These are phyloP conservation scores for Emydocephalus ijimae DNA, from an alignment of 2,113 vertebrate genomes.

Conservation along the genomic window DNA sequence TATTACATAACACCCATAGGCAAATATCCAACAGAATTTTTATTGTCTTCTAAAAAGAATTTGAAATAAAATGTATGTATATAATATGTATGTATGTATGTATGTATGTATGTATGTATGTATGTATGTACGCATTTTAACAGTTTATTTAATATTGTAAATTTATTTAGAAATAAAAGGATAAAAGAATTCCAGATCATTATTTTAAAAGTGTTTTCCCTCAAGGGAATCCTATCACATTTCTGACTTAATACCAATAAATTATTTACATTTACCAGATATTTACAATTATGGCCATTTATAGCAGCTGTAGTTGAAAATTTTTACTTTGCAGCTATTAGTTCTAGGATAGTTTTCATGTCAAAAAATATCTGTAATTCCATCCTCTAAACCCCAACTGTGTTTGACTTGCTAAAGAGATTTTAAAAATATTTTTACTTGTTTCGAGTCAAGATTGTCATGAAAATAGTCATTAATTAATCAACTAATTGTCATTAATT, in stretches of 20 bases:
- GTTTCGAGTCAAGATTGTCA: neutral
- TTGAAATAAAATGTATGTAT: neutral
- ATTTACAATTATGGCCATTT: neutral
- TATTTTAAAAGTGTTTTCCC: neutral
- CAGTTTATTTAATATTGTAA: neutral
- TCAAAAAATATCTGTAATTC: neutral
- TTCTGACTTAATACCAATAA: neutral
- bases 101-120: neutral
- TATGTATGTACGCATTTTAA: neutral
- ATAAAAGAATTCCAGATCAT: neutral
- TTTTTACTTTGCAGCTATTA: neutral
- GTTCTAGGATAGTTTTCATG: neutral
- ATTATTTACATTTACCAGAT: neutral
- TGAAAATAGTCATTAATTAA: neutral
- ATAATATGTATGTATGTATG: neutral
- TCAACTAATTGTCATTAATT: neutral
- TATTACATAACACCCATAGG: neutral
- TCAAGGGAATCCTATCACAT: neutral
- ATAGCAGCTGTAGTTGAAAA: neutral
- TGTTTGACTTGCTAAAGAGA: neutral
- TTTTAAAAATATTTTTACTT: neutral
- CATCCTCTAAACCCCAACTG: neutral
- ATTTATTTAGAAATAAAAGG: neutral
- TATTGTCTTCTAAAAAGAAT: neutral
- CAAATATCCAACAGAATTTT: neutral